Evolutionary conservation across 2,888 invertebrate species (phyloP).

Genomic region (Nomada flava): DNA sequence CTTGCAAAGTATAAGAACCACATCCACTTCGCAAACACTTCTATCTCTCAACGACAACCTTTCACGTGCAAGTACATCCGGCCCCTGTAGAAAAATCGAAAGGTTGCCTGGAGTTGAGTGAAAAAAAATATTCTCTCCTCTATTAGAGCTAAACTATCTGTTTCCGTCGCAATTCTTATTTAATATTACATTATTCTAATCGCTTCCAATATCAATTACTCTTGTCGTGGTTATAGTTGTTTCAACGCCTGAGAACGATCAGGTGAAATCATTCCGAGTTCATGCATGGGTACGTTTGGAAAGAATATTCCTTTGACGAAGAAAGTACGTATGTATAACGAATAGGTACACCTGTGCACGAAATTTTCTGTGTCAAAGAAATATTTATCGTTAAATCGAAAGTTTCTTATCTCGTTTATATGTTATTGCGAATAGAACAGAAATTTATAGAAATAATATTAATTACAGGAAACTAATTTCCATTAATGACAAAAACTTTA

Average conservation of each 20-base stretch:
- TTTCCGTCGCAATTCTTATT: slow-evolving; percentile 35
- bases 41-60: slow-evolving; percentile 54
- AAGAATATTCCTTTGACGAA: background rate
- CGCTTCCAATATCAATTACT: background rate
- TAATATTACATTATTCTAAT: slow-evolving; percentile 9
- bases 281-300: background rate
- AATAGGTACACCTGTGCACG: background rate
- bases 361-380: background rate
- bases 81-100: slow-evolving; percentile 42
- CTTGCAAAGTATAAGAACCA: slow-evolving; percentile 30
- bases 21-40: slow-evolving; percentile 33
- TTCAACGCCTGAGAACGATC: background rate
- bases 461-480: too few species aligned
- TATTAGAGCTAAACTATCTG: background rate
- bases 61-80: slow-evolving; percentile 63
- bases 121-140: slow-evolving; percentile 38
- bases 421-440: background rate
- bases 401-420: background rate
- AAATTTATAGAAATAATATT: background rate
- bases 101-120: slow-evolving; percentile 16
- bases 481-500: too few species aligned
- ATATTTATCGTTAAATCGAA: background rate
- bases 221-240: background rate
- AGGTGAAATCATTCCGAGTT: background rate
- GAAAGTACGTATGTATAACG: background rate